Base-by-base conservation (phyloP, 2,797 vertebrate genomes). In the Rhyacichthys aspro region DNA sequence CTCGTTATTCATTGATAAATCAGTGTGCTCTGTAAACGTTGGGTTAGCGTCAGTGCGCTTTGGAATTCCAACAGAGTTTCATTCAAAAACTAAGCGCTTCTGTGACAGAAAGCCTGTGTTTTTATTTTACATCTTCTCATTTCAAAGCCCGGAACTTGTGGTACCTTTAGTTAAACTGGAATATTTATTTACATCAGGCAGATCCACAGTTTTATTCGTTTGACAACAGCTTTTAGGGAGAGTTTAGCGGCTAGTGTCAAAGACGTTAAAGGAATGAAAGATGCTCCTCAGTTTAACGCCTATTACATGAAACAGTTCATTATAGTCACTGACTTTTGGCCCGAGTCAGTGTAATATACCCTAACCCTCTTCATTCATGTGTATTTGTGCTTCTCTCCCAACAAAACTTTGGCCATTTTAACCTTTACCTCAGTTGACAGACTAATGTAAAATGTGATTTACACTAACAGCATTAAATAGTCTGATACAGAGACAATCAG, bases 41-140 rank as follows among this genome's bases (percentile, higher is more conserved):
- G 62, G 62, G 67, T 8, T 68, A 71, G 57, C 59, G 16, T 17
- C 11, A 18, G 11, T 47, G 41, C 59, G 43, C 55, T 55, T 47
- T 28, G 12, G 36, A 12, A 38, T 9, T 15, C 50, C 15, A 43
- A 11, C 5, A 19, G 1, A 15, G 45, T 43, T 57, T 58, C 28
- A 33, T 37, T 41, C 32, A 58, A 0, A 52, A 43, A 28, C 16
- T 14, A 19, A 5, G 1, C 32, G 5, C 11, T 47, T 1, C 1
- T 16, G 8, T 9, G 34, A 7, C 9, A 48, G 17, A 10, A 9
- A 36, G 28, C 2, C 1, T 2, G 11, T 23, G 42, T 7, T 18
- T 0, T 3, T 1, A 5, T 41, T 1, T 0, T 6, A 14, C 1
- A 34, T n/a, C 1, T 0, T 0, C 2, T 1, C 7, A 1, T n/a